Evolutionary conservation across 2,888 invertebrate genomes (phyloP).

Genomic region (Philonicus albiceps): DNA sequence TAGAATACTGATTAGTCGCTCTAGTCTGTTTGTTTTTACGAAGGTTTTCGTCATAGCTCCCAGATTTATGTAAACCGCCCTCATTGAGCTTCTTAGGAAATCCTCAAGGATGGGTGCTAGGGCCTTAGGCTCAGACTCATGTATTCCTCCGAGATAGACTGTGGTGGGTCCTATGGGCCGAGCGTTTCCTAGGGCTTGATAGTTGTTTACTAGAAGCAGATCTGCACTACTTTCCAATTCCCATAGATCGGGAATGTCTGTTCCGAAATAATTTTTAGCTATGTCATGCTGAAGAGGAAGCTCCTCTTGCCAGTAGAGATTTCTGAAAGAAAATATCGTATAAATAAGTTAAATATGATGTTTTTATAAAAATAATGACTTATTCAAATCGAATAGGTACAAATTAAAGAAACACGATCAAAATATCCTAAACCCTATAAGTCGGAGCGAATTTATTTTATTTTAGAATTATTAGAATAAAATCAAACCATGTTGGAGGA

Average conservation of each 20-base stretch:
- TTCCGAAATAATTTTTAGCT: conserved; percentile 51
- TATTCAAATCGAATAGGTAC: no score
- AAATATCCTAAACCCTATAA: no score
- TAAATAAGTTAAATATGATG: not conserved
- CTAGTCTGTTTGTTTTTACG: conserved; percentile 48
- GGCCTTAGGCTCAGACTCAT: conserved; percentile 49
- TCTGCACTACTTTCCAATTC: conserved; percentile 53
- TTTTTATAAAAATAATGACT: not conserved
- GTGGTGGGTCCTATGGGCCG: conserved; percentile 53
- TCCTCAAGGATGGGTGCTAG: conserved; percentile 50
- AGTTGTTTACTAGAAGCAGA: conserved; percentile 52
- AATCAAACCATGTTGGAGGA: no score
- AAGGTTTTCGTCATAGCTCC: conserved; percentile 49
- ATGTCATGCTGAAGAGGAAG: conserved; percentile 53
- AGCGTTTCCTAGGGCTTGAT: conserved; percentile 51
- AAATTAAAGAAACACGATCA: no score
- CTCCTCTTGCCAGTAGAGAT: conserved; percentile 52
- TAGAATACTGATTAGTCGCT: conserved; percentile 51
- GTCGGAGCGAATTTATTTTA: no score
- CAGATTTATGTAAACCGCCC: conserved; percentile 52
- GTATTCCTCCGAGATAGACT: conserved; percentile 53
- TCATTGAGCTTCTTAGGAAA: conserved; percentile 49
- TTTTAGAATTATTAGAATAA: no score
- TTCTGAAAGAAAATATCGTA: conserved; percentile 48
- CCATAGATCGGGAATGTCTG: conserved; percentile 51